These are phyloP conservation scores for Macrostomum lignano DNA, from an alignment of 1,140 invertebrate species.

Conservation along the genomic window DNA sequence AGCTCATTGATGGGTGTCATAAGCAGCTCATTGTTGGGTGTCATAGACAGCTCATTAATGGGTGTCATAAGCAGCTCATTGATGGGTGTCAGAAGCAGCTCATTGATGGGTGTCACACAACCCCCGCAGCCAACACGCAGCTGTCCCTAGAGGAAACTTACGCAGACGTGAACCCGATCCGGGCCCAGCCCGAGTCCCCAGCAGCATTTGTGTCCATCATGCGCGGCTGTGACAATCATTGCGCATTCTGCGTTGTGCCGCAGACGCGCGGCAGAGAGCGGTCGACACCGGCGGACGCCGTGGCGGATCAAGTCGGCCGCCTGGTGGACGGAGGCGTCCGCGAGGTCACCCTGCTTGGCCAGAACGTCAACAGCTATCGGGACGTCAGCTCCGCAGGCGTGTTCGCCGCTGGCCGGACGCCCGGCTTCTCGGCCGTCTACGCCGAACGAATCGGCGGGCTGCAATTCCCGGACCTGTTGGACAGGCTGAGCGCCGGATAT, in stretches of 20 bases:
- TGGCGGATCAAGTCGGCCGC: constrained; percentile 47
- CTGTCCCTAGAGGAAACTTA: constrained; percentile 89
- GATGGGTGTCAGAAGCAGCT: too few relatives aligned
- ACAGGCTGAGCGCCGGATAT: constrained; percentile 49
- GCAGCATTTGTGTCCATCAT: constrained; percentile 81
- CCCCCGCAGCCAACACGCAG: too few relatives aligned
- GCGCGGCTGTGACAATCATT: constrained; percentile 94
- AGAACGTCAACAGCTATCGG: constrained; percentile 89
- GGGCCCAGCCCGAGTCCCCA: constrained; percentile 44
- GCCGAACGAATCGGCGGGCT: constrained; percentile 51
- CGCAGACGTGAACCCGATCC: constrained; percentile 63
- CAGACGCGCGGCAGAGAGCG: constrained; percentile 59
- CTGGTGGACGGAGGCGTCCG: constrained; percentile 50
- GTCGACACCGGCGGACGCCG: constrained; percentile 52
- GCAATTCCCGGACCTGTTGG: constrained; percentile 49
- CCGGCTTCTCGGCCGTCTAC: constrained; percentile 69
- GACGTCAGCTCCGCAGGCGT: constrained; percentile 31
- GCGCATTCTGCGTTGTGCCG: constrained; percentile 35
- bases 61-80: too few relatives aligned
- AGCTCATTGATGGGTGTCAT: too few relatives aligned
- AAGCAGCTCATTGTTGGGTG: too few relatives aligned
- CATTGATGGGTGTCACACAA: too few relatives aligned
- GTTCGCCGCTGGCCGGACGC: constrained; percentile 9
- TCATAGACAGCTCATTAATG: too few relatives aligned
- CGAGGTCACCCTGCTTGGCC: constrained; percentile 57